Evolutionary conservation across 2,888 invertebrate genomes (phyloP).

Genomic region (Cataglyphis livida): DNA sequence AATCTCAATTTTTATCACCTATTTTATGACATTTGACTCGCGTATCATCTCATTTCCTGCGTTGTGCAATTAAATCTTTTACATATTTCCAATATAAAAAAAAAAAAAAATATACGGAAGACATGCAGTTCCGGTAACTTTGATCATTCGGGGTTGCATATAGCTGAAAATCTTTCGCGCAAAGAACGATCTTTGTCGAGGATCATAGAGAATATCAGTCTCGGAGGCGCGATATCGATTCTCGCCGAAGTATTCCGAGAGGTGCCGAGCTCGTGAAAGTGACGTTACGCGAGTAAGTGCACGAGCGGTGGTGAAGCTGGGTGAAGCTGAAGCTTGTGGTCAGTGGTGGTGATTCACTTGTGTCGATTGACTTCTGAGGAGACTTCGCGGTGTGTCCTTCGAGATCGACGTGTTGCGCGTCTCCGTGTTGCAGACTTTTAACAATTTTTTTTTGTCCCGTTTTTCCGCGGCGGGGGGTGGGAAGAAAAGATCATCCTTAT

Average conservation of each 20-base stretch:
- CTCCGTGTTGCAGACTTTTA: not conserved
- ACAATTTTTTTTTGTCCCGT: not conserved
- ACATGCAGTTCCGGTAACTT: not conserved
- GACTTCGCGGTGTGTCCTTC: not conserved
- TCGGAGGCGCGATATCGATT: conserved; percentile 80
- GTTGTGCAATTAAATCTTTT: not conserved
- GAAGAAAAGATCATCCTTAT: not conserved
- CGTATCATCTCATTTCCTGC: not conserved
- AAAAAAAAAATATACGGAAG: not conserved
- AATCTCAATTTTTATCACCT: not conserved
- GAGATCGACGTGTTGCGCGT: not conserved
- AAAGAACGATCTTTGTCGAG: conserved; percentile 65
- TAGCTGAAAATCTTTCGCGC: not conserved
- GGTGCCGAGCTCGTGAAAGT: conserved; percentile 73
- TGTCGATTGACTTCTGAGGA: conserved; percentile 68
- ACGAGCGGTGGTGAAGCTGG: conserved; percentile 23
- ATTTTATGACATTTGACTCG: not conserved
- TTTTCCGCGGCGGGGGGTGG: not conserved
- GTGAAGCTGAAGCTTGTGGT: conserved; percentile 49
- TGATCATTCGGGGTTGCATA: not conserved
- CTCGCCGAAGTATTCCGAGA: conserved; percentile 78
- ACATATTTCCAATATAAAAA: not conserved
- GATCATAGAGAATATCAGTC: conserved; percentile 62
- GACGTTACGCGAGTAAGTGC: conserved; percentile 71
- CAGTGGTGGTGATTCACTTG: conserved; percentile 63